phyloP scores from a whole-genome alignment of 2,888 invertebrate species.

The Frankliniella intonsa region DNA sequence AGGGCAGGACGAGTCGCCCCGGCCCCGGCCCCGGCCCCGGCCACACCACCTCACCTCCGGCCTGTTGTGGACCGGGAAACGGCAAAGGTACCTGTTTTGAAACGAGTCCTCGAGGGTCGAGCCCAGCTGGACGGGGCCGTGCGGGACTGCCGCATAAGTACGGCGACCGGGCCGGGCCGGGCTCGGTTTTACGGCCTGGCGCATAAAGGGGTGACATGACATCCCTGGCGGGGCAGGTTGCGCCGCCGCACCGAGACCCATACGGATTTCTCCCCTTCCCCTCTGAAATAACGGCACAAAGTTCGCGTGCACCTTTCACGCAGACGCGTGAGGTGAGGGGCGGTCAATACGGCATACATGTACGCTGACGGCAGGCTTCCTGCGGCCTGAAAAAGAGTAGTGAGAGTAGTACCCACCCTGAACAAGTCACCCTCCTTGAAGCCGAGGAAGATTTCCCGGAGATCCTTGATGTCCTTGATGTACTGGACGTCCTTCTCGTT shows the following conservation, averaged over 20 bases:
- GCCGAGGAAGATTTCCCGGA: background rate
- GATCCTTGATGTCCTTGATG: background rate
- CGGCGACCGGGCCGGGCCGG: too few species aligned
- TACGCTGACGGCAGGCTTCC: background rate
- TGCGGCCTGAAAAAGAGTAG: background rate
- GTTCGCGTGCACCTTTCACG: background rate
- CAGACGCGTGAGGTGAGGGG: background rate
- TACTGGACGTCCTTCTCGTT: background rate
- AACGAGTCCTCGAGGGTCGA: too few species aligned
- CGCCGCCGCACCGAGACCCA: background rate
- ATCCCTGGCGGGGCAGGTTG: background rate
- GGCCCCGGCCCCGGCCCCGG: too few species aligned
- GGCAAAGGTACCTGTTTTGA: too few species aligned
- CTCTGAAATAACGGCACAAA: too few species aligned
- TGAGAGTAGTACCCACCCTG: background rate
- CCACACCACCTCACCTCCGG: too few species aligned
- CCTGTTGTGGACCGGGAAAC: too few species aligned
- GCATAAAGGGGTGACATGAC: too few species aligned
- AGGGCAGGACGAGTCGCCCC: too few species aligned
- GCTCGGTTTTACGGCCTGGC: too few species aligned
- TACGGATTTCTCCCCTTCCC: background rate
- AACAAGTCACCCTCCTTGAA: slow-evolving; percentile 16
- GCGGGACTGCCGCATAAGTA: too few species aligned
- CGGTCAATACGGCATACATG: background rate
- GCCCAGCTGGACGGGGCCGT: too few species aligned